Conservation (phyloP, 2,888 invertebrate genomes). For the Sphinx pinastri region DNA sequence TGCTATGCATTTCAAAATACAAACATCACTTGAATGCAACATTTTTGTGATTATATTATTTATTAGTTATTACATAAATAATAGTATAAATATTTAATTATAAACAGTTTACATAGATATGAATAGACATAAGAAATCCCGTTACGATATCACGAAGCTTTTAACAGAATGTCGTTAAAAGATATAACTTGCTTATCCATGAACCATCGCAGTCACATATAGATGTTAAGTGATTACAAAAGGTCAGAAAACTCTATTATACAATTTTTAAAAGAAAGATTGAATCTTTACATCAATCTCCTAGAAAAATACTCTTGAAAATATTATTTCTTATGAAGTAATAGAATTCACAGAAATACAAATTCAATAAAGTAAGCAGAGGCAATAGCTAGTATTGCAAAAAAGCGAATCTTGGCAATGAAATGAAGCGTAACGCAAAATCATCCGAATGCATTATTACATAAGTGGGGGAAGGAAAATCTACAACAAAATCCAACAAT, state of each 20-base stretch:
- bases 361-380: too few relatives aligned
- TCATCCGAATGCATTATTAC: not conserved
- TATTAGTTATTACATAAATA: too few relatives aligned
- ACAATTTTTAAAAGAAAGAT: too few relatives aligned
- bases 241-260: too few relatives aligned
- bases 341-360: too few relatives aligned
- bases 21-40: not conserved
- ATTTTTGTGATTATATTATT: not conserved
- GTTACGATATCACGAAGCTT: not conserved
- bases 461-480: conserved; percentile 7
- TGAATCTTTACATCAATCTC: too few relatives aligned
- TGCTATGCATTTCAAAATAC: conserved; percentile 1
- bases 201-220: too few relatives aligned
- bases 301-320: too few relatives aligned
- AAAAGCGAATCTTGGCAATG: not conserved
- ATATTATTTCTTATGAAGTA: too few relatives aligned
- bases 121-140: not conserved
- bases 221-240: too few relatives aligned
- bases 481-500: not conserved
- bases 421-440: not conserved
- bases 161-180: not conserved
- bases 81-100: too few relatives aligned
- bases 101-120: conserved; percentile 1
- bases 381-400: not conserved
- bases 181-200: too few relatives aligned